Evolutionary conservation across 2,113 vertebrate species (phyloP).

Genomic region (Melanotaenia duboulayi): DNA sequence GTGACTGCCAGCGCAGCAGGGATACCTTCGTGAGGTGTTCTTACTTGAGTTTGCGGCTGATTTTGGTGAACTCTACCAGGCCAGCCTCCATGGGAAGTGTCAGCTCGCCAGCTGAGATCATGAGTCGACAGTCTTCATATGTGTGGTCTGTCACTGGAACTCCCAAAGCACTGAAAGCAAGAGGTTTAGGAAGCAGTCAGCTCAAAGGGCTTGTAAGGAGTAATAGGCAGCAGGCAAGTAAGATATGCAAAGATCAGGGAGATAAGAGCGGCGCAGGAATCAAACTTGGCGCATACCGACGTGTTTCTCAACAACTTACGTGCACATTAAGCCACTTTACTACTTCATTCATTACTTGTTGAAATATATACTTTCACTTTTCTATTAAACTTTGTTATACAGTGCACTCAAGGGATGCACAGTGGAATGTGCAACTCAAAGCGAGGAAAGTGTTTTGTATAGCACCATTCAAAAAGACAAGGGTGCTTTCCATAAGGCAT

Average conservation of each 20-base stretch:
- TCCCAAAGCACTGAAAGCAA: slow-evolving; percentile 83
- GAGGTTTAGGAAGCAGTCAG: background rate
- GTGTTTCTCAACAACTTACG: background rate
- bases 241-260: background rate
- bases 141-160: slow-evolving; percentile 95
- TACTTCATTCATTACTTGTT: background rate
- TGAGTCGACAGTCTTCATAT: slow-evolving; percentile 95
- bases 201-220: background rate
- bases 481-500: background rate
- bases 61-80: slow-evolving; percentile 97
- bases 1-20: background rate
- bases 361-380: background rate
- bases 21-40: slow-evolving; percentile 19
- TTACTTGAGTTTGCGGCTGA: slow-evolving; percentile 96
- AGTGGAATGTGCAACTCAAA: background rate
- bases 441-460: background rate
- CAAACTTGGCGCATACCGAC: background rate
- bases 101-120: slow-evolving; percentile 96
- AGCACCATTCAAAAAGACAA: slow-evolving; percentile 2
- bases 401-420: background rate
- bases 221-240: background rate
- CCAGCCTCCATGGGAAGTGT: slow-evolving; percentile 98
- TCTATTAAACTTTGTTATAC: background rate
- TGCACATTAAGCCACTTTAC: background rate
- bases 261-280: background rate